These are phyloP conservation scores for Anomalospiza imberbis DNA, from an alignment of 2,797 vertebrate species.

Conservation along the genomic window DNA sequence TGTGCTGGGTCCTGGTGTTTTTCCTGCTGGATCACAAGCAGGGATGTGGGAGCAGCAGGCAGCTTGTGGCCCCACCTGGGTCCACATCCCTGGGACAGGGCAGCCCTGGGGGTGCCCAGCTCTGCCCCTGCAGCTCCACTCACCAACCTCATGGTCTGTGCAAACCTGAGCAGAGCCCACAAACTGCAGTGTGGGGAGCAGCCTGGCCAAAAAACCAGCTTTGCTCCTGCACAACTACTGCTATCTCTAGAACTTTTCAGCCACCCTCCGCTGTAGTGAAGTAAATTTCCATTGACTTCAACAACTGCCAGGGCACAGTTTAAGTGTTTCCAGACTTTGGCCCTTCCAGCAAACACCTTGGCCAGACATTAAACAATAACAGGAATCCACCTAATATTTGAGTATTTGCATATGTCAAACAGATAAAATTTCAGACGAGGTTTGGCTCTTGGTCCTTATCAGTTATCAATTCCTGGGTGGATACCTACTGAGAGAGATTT, in stretches of 20 bases:
- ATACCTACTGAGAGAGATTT: not conserved
- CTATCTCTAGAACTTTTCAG: not conserved
- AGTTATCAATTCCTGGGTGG: not conserved
- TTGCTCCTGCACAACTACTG: not conserved
- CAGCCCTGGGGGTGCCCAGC: not conserved
- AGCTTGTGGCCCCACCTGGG: not conserved
- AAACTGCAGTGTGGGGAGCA: accelerated
- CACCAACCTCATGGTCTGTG: accelerated
- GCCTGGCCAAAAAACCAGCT: not conserved
- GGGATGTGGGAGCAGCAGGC: not conserved
- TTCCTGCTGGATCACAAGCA: not conserved
- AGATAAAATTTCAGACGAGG: not conserved
- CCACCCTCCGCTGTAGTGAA: not conserved
- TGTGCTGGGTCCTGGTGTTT: not conserved
- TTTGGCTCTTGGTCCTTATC: not conserved
- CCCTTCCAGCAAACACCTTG: not conserved
- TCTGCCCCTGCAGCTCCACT: not conserved
- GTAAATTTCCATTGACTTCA: constrained; percentile 27
- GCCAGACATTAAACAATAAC: not conserved
- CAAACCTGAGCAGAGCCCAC: not conserved
- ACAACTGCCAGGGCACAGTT: not conserved
- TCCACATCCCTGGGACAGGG: accelerated
- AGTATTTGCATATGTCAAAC: not conserved
- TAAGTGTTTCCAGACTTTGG: constrained; percentile 28
- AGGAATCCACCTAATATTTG: not conserved